Percentiles rank a stretch among this genome's conserved stretches.
phyloP scores from a whole-genome alignment of 2,113 vertebrate species.

The Thamnophis sirtalis region DNA sequence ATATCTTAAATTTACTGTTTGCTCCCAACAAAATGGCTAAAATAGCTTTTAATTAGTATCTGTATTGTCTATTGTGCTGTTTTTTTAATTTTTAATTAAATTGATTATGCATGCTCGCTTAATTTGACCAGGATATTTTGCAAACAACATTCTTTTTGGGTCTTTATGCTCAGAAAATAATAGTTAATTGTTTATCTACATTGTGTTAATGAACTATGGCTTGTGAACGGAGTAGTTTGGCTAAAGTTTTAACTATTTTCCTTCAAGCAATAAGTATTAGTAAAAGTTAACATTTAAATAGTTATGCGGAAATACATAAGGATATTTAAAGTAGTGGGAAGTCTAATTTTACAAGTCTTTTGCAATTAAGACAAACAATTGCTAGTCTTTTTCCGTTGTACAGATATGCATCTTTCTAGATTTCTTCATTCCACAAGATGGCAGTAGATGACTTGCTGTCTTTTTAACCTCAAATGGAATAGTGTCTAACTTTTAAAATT shows the following conservation, averaged over 20 bases:
- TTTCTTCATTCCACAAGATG: constrained; percentile 41
- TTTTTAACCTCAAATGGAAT: accelerated
- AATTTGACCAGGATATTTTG: neutral
- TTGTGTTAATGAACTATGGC: neutral
- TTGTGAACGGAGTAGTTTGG: neutral
- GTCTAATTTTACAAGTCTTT: neutral
- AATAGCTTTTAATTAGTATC: neutral
- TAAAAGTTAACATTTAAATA: neutral
- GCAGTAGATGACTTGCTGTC: neutral
- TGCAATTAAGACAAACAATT: neutral
- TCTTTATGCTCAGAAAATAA: neutral
- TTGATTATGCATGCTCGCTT: accelerated
- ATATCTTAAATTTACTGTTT: constrained; percentile 6
- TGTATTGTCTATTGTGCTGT: accelerated
- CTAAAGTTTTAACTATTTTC: neutral
- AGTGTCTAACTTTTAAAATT: neutral
- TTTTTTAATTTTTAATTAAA: constrained; percentile 21
- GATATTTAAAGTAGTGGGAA: neutral
- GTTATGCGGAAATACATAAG: neutral
- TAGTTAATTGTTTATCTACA: neutral
- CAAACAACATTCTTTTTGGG: neutral
- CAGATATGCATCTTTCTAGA: accelerated
- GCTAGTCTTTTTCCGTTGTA: neutral
- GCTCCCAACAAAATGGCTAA: constrained; percentile 11
- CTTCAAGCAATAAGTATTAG: neutral